Conservation (phyloP, 2,888 invertebrate genomes). For the Toxonevra muliebris region DNA sequence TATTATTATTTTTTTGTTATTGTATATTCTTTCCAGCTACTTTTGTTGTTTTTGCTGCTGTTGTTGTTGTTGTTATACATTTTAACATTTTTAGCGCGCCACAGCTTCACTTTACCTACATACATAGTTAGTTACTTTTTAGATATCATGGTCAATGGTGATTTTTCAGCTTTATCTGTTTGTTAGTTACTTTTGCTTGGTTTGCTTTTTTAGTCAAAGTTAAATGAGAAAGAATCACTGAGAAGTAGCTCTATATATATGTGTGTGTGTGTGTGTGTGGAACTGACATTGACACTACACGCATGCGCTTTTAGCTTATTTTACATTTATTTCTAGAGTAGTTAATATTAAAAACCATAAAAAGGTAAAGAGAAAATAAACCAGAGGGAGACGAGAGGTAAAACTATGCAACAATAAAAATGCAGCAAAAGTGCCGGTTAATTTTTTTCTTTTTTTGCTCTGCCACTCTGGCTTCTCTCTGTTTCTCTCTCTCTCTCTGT, state of each 20-base stretch:
- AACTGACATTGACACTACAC: constrained; percentile 6
- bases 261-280: too few relatives aligned
- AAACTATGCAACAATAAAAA: too few relatives aligned
- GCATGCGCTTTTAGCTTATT: constrained; percentile 3
- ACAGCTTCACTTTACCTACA: neutral
- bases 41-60: constrained; percentile 15
- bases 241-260: too few relatives aligned
- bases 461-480: too few relatives aligned
- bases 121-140: constrained; percentile 22
- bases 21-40: constrained; percentile 14
- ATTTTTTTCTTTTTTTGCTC: too few relatives aligned
- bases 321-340: neutral
- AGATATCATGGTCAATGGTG: constrained; percentile 31
- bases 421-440: too few relatives aligned
- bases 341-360: too few relatives aligned
- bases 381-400: too few relatives aligned
- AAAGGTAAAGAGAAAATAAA: too few relatives aligned
- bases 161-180: constrained; percentile 12
- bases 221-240: neutral
- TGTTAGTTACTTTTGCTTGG: too few relatives aligned
- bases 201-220: too few relatives aligned
- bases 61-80: constrained; percentile 21
- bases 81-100: neutral
- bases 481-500: too few relatives aligned
- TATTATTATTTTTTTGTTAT: constrained; percentile 20